phyloP scores from a whole-genome alignment of 1,140 invertebrate genomes.

The Sycobia sp. region DNA sequence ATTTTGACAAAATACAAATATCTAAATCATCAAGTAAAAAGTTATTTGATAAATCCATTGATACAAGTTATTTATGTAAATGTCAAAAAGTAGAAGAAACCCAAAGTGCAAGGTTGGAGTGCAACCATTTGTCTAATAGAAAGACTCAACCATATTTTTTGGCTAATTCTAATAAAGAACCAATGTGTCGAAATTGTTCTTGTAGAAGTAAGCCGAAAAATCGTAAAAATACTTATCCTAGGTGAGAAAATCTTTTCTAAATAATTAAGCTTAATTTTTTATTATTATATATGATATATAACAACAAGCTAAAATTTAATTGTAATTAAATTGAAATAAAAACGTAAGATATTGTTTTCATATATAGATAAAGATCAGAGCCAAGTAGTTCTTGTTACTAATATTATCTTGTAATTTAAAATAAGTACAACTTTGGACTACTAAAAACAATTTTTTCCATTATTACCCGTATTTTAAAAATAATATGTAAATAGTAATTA shows the following conservation, averaged over 20 bases:
- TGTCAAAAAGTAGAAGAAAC: not conserved
- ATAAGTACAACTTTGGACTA: not conserved
- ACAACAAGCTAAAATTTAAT: no score
- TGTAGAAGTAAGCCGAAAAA: conserved; percentile 3
- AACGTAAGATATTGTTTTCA: no score
- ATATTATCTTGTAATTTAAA: not conserved
- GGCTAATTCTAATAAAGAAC: conserved; percentile 7
- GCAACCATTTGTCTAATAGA: not conserved
- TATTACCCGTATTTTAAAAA: no score
- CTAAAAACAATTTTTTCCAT: not conserved
- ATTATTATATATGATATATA: not conserved
- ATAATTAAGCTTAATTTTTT: not conserved
- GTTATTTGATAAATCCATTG: not conserved
- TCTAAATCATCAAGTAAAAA: conserved; percentile 3
- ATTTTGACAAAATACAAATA: conserved; percentile 18
- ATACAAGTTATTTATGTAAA: not conserved
- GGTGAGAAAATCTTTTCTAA: conserved; percentile 8
- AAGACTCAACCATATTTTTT: conserved; percentile 17
- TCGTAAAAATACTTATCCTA: not conserved
- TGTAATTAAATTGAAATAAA: no score
- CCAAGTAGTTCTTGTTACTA: no score
- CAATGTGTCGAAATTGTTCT: not conserved
- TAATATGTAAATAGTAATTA: no score
- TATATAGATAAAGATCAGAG: no score
- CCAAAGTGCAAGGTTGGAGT: not conserved